Conservation (phyloP, 92 coral and sea anemone genomes). For the Porites lobata region DNA sequence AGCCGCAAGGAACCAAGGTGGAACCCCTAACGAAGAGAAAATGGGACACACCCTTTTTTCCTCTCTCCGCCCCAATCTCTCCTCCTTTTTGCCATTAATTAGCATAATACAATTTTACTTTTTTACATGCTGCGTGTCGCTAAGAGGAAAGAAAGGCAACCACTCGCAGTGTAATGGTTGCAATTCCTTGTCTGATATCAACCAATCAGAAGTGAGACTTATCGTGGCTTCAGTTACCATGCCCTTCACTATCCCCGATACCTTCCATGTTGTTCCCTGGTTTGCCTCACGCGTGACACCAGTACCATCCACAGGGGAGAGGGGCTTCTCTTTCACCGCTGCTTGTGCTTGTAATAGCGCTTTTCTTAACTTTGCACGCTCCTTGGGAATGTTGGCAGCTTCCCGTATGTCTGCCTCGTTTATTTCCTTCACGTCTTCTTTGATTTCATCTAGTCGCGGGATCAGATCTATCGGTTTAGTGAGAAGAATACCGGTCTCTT, state of each 20-base stretch:
- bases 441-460: slow-evolving; percentile 55
- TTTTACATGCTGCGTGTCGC: too few relatives aligned
- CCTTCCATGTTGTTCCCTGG: slow-evolving; percentile 63
- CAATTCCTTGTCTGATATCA: background rate
- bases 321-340: slow-evolving; percentile 18
- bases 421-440: slow-evolving; percentile 36
- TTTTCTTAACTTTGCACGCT: slow-evolving; percentile 41
- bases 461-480: slow-evolving; percentile 72
- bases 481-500: slow-evolving; percentile 78
- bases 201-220: background rate
- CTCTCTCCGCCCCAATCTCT: too few relatives aligned
- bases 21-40: too few relatives aligned
- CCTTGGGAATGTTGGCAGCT: slow-evolving; percentile 61
- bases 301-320: slow-evolving; percentile 59
- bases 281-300: slow-evolving; percentile 21
- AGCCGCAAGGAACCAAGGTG: too few relatives aligned
- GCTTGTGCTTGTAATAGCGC: slow-evolving; percentile 28
- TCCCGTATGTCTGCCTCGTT: slow-evolving; percentile 24
- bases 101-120: too few relatives aligned
- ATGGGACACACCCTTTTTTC: too few relatives aligned
- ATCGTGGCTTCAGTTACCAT: background rate
- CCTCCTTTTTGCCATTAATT: too few relatives aligned
- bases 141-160: too few relatives aligned
- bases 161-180: too few relatives aligned
- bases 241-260: background rate